A percentile compares a stretch with the other conserved stretches of the same genome.
phyloP scores from a whole-genome alignment of 2,888 invertebrate genomes.

The Himalopsyche kuldschensis region DNA sequence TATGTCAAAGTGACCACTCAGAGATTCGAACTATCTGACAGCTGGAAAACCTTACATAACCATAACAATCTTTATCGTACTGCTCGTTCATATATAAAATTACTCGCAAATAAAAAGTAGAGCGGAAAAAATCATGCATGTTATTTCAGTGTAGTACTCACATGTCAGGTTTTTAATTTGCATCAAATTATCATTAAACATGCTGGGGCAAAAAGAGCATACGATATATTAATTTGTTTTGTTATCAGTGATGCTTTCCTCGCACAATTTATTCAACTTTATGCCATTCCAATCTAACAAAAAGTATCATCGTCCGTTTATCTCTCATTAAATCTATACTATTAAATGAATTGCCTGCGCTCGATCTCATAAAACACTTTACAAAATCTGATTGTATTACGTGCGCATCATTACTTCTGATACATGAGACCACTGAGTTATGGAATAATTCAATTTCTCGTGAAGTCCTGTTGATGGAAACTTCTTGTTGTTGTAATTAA shows the following conservation, averaged over 20 bases:
- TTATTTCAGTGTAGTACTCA: no score
- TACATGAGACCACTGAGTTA: background rate
- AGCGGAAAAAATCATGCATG: no score
- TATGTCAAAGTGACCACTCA: no score
- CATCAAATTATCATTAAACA: no score
- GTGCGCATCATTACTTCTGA: background rate
- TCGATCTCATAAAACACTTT: background rate
- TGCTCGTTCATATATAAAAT: no score
- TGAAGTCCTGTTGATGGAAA: background rate
- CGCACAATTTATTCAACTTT: background rate
- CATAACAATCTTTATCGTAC: no score
- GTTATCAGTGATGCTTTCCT: background rate
- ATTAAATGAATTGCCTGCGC: background rate
- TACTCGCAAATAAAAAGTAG: no score
- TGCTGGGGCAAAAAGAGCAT: no score
- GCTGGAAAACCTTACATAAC: no score
- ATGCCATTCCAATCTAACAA: background rate
- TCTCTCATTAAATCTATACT: background rate
- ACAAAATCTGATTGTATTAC: background rate
- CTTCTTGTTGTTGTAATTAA: background rate
- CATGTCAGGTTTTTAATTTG: no score
- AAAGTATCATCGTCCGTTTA: background rate
- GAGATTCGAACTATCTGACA: no score
- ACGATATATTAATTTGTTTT: no score
- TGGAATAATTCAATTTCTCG: slow-evolving; percentile 1